Conservation (phyloP, 2,797 vertebrate genomes). For the Chaetodon trifasciatus region DNA sequence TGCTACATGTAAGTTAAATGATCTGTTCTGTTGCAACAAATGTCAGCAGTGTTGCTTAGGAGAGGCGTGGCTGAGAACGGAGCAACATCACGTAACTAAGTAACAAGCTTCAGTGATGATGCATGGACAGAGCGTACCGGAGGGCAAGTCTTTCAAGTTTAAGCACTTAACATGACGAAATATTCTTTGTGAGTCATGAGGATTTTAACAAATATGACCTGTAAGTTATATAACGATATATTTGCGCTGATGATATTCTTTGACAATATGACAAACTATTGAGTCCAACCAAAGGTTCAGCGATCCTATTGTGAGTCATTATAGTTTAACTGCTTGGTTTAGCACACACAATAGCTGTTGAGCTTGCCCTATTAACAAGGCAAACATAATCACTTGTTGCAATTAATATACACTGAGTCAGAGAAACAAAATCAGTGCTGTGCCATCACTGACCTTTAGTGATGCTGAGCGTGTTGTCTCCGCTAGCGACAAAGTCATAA, state of each 20-base stretch:
- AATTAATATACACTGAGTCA: neutral
- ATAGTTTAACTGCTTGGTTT: too few species aligned
- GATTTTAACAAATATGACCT: neutral
- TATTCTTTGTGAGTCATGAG: neutral
- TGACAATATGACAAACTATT: too few species aligned
- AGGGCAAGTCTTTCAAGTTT: conserved; percentile 18
- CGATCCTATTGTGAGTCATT: too few species aligned
- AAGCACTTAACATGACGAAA: neutral
- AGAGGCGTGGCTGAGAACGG: conserved; percentile 35
- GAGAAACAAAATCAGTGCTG: neutral
- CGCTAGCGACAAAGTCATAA: conserved; percentile 99
- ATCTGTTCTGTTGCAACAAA: conserved; percentile 27
- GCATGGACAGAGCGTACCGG: neutral
- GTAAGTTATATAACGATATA: neutral
- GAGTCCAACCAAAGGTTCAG: too few species aligned
- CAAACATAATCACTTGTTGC: neutral
- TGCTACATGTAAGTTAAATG: neutral
- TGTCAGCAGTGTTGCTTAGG: neutral
- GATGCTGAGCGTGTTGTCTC: conserved; percentile 99
- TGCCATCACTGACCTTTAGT: conserved; percentile 91
- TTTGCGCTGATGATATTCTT: too few species aligned
- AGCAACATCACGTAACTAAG: conserved; percentile 13
- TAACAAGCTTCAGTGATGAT: conserved; percentile 29
- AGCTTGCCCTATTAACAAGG: too few species aligned
- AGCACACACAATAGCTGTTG: too few species aligned